These are phyloP conservation scores for Alaudala cheleensis DNA, from an alignment of 2,113 vertebrate genomes.

Conservation along the genomic window DNA sequence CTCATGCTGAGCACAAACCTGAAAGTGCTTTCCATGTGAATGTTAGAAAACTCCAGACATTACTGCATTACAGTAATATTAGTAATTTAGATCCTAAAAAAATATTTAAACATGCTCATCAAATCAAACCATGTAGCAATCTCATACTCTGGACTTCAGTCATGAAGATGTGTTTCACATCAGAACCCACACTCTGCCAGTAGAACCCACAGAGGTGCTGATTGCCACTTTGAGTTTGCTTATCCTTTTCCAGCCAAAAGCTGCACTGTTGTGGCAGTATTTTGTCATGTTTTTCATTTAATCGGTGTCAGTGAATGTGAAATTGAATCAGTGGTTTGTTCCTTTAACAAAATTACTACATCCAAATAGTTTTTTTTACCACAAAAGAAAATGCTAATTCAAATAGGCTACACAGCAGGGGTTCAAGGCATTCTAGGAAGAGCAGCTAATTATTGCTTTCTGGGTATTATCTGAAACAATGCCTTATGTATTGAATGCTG, in stretches of 20 bases:
- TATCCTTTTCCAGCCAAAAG: background rate
- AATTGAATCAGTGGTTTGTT: background rate
- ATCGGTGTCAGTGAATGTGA: background rate
- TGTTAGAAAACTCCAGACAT: background rate
- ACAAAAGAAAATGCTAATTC: background rate
- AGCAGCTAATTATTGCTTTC: background rate
- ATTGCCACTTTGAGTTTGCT: background rate
- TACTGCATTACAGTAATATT: background rate
- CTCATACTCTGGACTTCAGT: background rate
- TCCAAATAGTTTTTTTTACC: background rate
- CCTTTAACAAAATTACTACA: background rate
- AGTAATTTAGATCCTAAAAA: background rate
- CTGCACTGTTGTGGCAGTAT: background rate
- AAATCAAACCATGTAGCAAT: background rate
- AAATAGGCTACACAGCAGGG: background rate
- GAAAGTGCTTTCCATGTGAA: background rate
- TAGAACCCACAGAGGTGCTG: background rate
- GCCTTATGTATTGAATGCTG: background rate
- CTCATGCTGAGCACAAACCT: background rate
- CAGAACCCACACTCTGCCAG: background rate
- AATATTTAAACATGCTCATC: background rate
- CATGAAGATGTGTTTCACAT: background rate
- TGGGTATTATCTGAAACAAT: constrained; percentile 1
- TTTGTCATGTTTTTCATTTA: background rate
- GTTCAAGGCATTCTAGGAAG: background rate